Percentiles rank a stretch among this genome's conserved stretches.
Conservation (phyloP, 2,797 vertebrate genomes). For the Cossypha niveicapilla region DNA sequence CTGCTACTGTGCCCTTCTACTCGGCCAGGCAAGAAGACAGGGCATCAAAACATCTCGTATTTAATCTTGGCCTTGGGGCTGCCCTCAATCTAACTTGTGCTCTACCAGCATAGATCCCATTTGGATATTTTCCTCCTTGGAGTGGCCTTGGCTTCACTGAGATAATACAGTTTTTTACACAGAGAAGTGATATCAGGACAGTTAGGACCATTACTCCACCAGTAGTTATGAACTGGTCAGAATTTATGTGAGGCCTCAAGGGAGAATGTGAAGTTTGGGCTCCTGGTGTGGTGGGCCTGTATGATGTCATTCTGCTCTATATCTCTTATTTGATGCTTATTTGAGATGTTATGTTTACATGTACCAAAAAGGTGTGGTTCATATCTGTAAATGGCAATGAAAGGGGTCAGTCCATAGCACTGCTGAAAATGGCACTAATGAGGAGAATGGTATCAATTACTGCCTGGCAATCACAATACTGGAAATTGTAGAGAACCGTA, state of each 20-base stretch:
- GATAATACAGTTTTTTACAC: background rate
- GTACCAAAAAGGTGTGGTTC: background rate
- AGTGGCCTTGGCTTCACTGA: background rate
- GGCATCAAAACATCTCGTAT: background rate
- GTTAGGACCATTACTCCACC: background rate
- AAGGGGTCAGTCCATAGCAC: background rate
- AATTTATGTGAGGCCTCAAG: slow-evolving; percentile 7
- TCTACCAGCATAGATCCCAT: background rate
- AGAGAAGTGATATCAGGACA: background rate
- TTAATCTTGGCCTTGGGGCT: background rate
- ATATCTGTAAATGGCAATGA: background rate
- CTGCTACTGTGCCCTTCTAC: background rate
- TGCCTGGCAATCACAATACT: background rate
- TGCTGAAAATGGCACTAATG: background rate
- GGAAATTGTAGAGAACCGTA: background rate
- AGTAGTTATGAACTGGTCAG: background rate
- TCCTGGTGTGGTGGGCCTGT: background rate
- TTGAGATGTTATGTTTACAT: background rate
- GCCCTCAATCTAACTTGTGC: background rate
- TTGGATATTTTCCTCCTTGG: background rate
- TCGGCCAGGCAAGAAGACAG: fast-evolving
- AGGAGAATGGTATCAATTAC: background rate
- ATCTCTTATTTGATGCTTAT: background rate
- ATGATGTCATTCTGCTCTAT: background rate
- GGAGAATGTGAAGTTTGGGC: background rate